A percentile compares a stretch with the other conserved stretches of the same genome.
phyloP scores from a whole-genome alignment of 2,888 invertebrate species.

The Tetramorium bicarinatum region DNA sequence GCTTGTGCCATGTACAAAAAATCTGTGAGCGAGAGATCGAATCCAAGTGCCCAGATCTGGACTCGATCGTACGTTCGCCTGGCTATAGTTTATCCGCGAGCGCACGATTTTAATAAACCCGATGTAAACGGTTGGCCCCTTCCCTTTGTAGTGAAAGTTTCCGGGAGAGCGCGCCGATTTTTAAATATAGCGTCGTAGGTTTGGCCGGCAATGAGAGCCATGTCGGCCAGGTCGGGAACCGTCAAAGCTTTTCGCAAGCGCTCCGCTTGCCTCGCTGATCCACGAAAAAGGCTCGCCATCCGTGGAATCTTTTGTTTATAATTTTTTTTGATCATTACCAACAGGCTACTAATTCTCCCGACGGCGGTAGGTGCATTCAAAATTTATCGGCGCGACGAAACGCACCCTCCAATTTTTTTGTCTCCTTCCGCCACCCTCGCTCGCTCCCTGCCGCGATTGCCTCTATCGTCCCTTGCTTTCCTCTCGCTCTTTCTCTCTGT shows the following conservation, averaged over 20 bases:
- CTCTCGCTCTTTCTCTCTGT: conserved; percentile 28
- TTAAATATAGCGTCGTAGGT: conserved; percentile 85
- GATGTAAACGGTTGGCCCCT: conserved; percentile 84
- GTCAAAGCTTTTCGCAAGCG: conserved; percentile 84
- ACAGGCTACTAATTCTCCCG: conserved; percentile 82
- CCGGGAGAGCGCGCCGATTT: conserved; percentile 86
- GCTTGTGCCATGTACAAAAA: not conserved
- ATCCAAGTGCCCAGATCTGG: conserved; percentile 3
- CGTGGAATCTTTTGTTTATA: conserved; percentile 87
- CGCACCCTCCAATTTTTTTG: conserved; percentile 76
- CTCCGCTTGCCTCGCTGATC: conserved; percentile 84
- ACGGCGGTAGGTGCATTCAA: conserved; percentile 84
- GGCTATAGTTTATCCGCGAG: conserved; percentile 66
- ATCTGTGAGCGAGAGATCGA: not conserved
- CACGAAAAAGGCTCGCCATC: conserved; percentile 86
- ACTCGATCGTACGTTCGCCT: conserved; percentile 58
- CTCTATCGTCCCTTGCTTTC: conserved; percentile 39
- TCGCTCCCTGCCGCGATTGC: conserved; percentile 65
- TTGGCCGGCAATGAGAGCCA: conserved; percentile 81
- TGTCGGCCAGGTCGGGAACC: conserved; percentile 71
- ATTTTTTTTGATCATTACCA: conserved; percentile 86
- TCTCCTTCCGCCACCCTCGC: conserved; percentile 36
- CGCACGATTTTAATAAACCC: conserved; percentile 84
- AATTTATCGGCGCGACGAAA: conserved; percentile 82
- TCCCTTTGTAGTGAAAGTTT: conserved; percentile 84